Evolutionary conservation across 2,113 vertebrate genomes (phyloP).

Genomic region (Baryphthengus martii): DNA sequence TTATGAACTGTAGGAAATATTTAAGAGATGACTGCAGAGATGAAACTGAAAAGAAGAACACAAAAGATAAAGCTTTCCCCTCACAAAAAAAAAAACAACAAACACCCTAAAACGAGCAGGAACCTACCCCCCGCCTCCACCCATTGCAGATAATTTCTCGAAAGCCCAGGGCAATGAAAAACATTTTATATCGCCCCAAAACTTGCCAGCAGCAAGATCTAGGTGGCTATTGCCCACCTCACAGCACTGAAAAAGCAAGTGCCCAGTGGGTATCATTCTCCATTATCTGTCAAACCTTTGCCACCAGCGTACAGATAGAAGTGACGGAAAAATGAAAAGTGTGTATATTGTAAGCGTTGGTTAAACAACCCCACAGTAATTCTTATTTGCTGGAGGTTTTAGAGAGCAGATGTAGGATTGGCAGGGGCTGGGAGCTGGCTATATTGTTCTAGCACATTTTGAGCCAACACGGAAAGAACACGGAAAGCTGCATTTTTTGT

Average conservation of each 20-base stretch:
- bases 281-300: constrained; percentile 80
- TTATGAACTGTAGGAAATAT: constrained; percentile 68
- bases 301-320: constrained; percentile 71
- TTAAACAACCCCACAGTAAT: constrained; percentile 83
- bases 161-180: constrained; percentile 69
- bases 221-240: constrained; percentile 64
- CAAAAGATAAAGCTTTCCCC: background rate
- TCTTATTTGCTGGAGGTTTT: constrained; percentile 88
- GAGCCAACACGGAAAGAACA: constrained; percentile 76
- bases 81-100: background rate
- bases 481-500: constrained; percentile 69
- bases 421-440: constrained; percentile 79
- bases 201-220: constrained; percentile 69
- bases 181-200: constrained; percentile 69
- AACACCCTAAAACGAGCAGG: background rate
- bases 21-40: constrained; percentile 73
- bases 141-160: constrained; percentile 58
- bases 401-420: constrained; percentile 86
- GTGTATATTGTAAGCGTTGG: constrained; percentile 82
- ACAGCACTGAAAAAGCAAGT: constrained; percentile 14
- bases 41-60: constrained; percentile 64
- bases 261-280: constrained; percentile 69
- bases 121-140: background rate
- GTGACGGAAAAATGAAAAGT: constrained; percentile 70
- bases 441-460: constrained; percentile 72